A percentile compares a stretch with the other conserved stretches of the same genome.
These are phyloP conservation scores for Wiebesia pumilae DNA, from an alignment of 1,140 invertebrate species.

Conservation along the genomic window DNA sequence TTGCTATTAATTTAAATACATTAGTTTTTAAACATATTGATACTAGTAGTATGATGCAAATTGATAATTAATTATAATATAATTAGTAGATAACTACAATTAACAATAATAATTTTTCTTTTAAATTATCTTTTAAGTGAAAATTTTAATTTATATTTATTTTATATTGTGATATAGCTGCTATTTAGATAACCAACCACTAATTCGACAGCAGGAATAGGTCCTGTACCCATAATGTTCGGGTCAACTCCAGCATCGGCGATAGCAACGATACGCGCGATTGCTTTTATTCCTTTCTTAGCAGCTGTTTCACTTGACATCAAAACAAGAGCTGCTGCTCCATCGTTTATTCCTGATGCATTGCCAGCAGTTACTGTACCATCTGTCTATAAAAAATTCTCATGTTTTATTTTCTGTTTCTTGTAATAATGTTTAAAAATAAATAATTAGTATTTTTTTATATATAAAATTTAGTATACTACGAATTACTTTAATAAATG, in stretches of 20 bases:
- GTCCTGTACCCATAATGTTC: slow-evolving; percentile 85
- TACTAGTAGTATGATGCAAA: no score
- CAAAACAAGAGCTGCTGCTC: slow-evolving; percentile 87
- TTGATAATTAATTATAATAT: slow-evolving; percentile 25
- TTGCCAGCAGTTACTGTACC: slow-evolving; percentile 88
- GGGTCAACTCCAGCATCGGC: slow-evolving; percentile 83
- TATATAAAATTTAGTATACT: neutral
- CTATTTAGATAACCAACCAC: slow-evolving; percentile 75
- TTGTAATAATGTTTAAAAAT: neutral
- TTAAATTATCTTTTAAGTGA: neutral
- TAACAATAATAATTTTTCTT: neutral
- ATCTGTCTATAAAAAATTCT: slow-evolving; percentile 60
- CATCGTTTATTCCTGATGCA: slow-evolving; percentile 90
- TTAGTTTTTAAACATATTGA: no score
- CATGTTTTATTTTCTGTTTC: no score
- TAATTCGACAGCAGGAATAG: slow-evolving; percentile 81
- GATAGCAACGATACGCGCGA: slow-evolving; percentile 82
- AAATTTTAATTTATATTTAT: neutral
- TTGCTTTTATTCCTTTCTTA: slow-evolving; percentile 73
- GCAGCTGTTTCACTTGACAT: slow-evolving; percentile 78
- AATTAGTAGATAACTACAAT: neutral
- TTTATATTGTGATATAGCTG: neutral
- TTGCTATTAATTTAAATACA: neutral
- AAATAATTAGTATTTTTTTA: slow-evolving; percentile 42
- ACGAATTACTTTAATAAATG: slow-evolving; percentile 77